Percentiles rank a stretch among this genome's conserved stretches.
Evolutionary conservation across 2,113 vertebrate species (phyloP).

Genomic region (Serinus canaria): DNA sequence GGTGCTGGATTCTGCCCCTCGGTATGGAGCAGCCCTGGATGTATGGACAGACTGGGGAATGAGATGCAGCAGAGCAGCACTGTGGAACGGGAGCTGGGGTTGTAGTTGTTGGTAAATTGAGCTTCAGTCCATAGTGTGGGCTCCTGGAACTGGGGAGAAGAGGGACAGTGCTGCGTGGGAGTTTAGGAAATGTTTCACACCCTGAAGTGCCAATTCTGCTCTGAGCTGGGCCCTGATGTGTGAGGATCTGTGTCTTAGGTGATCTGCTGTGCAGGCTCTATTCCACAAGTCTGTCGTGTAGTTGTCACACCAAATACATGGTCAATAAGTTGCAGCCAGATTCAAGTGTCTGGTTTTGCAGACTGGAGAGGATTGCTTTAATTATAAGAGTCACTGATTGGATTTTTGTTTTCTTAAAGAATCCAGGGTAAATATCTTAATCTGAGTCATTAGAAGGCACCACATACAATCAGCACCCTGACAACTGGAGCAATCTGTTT

Average conservation of each 20-base stretch:
- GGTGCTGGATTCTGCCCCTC: neutral
- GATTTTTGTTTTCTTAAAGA: neutral
- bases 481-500: neutral
- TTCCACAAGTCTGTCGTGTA: neutral
- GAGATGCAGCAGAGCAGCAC: neutral
- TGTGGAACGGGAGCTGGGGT: accelerated
- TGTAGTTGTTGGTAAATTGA: neutral
- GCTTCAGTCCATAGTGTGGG: neutral
- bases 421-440: neutral
- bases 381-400: neutral
- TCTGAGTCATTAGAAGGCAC: neutral
- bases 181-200: neutral
- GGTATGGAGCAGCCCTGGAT: neutral
- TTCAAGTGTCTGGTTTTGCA: neutral
- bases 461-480: neutral
- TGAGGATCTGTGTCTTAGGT: neutral
- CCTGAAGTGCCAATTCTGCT: neutral
- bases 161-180: neutral
- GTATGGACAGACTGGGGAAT: neutral
- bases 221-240: neutral
- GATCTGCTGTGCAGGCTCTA: accelerated
- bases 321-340: neutral
- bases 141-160: neutral
- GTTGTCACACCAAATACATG: accelerated
- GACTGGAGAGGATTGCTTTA: neutral